Percentiles rank a stretch among this genome's conserved stretches.
These are phyloP conservation scores for Aphyosemion australe DNA, from an alignment of 2,113 vertebrate species.

Conservation along the genomic window DNA sequence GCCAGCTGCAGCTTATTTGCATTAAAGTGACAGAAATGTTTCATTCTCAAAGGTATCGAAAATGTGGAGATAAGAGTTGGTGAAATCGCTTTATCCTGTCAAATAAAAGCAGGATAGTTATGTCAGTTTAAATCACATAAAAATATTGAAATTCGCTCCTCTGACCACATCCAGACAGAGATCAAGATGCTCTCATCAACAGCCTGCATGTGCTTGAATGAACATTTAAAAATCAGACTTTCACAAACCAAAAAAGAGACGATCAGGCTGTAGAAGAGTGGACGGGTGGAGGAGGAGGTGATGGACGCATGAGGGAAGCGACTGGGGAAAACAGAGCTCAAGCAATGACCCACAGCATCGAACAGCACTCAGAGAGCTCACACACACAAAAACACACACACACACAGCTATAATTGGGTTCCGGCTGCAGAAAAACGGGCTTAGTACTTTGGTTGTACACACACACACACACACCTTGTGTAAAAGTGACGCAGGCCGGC, in stretches of 20 bases:
- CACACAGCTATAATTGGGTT: conserved; percentile 35
- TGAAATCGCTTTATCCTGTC: too few species aligned
- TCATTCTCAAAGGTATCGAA: too few species aligned
- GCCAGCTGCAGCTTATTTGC: too few species aligned
- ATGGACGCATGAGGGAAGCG: neutral
- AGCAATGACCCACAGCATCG: conserved; percentile 6
- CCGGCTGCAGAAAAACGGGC: conserved; percentile 37
- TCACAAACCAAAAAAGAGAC: conserved; percentile 4
- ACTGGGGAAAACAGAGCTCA: neutral
- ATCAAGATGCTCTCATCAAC: conserved; percentile 33
- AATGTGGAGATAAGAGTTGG: too few species aligned
- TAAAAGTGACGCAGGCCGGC: conserved; percentile 18
- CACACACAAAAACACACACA: conserved; percentile 8
- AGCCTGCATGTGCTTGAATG: neutral
- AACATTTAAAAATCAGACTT: conserved; percentile 2
- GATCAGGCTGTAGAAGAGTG: neutral
- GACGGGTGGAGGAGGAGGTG: neutral
- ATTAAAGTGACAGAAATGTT: too few species aligned
- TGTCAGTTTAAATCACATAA: conserved; percentile 1
- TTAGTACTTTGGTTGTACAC: conserved; percentile 50
- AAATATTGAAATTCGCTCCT: neutral
- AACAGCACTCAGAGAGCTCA: conserved; percentile 15
- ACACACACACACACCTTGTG: conserved; percentile 25
- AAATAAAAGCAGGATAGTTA: too few species aligned
- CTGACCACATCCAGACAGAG: conserved; percentile 22